Evolutionary conservation across 2,797 vertebrate species (phyloP).

Genomic region (Parauchenoglanis punctatus): DNA sequence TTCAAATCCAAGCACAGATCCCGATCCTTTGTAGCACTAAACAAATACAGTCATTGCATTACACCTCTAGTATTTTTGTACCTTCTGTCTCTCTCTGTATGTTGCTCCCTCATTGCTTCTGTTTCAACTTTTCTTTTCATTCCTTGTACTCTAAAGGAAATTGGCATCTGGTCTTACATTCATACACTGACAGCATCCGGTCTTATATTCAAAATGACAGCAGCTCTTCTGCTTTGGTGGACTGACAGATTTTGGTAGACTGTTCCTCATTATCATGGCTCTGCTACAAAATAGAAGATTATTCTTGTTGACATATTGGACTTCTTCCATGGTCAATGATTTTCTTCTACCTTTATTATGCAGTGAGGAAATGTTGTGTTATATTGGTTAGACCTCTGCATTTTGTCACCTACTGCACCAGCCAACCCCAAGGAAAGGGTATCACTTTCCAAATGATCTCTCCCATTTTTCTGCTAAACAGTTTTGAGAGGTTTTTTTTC

Average conservation of each 20-base stretch:
- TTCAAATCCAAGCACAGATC: background rate
- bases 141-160: background rate
- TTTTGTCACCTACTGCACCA: background rate
- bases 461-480: background rate
- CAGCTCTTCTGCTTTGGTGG: background rate
- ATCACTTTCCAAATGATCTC: background rate
- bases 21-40: background rate
- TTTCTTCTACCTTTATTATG: background rate
- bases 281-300: background rate
- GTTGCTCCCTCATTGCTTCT: background rate
- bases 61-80: background rate
- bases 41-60: background rate
- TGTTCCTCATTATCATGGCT: background rate
- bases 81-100: background rate
- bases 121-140: background rate
- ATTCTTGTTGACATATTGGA: constrained; percentile 4
- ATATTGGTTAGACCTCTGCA: background rate
- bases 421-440: background rate
- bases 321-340: background rate
- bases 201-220: background rate
- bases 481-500: background rate
- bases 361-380: background rate
- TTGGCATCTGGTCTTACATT: background rate
- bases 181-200: background rate
- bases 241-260: background rate